phyloP scores from a whole-genome alignment of 2,888 invertebrate species.

The Euspilapteryx auroguttella region DNA sequence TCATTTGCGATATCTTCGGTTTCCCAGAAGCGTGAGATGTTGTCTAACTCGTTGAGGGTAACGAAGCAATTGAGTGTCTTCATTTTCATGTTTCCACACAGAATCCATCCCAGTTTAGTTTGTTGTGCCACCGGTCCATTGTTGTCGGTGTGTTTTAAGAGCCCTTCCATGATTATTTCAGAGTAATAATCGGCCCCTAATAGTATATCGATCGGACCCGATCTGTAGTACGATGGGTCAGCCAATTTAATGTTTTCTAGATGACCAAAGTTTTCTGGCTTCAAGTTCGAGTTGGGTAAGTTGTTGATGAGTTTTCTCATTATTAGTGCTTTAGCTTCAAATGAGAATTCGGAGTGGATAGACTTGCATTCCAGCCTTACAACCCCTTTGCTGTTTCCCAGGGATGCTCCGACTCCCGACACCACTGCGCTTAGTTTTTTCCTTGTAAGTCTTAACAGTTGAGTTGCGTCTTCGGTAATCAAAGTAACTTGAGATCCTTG shows the following conservation, averaged over 20 bases:
- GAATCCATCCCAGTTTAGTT: conserved; percentile 1
- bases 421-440: background rate
- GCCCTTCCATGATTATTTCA: background rate
- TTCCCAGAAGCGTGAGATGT: background rate
- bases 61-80: background rate
- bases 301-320: conserved; percentile 4
- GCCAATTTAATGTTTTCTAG: conserved; percentile 1
- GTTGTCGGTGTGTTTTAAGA: background rate
- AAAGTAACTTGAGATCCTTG: background rate
- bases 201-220: conserved; percentile 1
- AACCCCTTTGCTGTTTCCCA: conserved; percentile 1
- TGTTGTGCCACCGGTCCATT: background rate
- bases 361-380: conserved; percentile 3
- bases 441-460: conserved; percentile 2
- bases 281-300: conserved; percentile 2
- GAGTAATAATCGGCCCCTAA: conserved; percentile 2
- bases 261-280: background rate
- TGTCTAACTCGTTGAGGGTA: background rate
- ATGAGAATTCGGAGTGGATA: conserved; percentile 1
- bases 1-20: background rate
- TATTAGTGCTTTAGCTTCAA: conserved; percentile 2
- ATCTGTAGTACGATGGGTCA: conserved; percentile 2
- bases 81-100: background rate
- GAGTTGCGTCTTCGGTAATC: conserved; percentile 3
- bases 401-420: conserved; percentile 1